Conservation (phyloP, 2,113 vertebrate species). For the Anguilla japonica region DNA sequence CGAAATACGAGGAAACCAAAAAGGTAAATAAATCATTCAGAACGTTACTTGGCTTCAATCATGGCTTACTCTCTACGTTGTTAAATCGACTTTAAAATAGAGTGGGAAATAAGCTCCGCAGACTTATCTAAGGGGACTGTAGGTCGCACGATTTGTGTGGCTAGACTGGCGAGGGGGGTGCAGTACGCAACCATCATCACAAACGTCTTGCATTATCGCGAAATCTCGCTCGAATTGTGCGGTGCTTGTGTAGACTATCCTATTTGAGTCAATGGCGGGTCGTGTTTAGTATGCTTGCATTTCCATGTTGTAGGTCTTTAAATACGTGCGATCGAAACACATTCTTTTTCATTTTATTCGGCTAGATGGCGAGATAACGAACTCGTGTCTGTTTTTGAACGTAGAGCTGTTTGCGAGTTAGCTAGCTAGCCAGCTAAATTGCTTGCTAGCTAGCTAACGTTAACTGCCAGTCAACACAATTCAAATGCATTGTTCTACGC, state of each 20-base stretch:
- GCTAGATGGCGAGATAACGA: constrained; percentile 33
- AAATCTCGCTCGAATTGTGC: not conserved
- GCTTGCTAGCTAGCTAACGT: constrained; percentile 25
- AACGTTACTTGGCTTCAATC: not conserved
- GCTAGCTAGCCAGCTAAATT: constrained; percentile 39
- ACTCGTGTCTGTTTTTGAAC: not conserved
- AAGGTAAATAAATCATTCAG: constrained; percentile 48
- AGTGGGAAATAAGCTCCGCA: not conserved
- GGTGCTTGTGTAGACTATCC: not conserved
- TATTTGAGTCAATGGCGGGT: not conserved
- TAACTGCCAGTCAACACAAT: constrained; percentile 9
- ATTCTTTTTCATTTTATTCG: not conserved
- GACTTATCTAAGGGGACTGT: constrained; percentile 12
- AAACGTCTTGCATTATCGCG: constrained; percentile 7
- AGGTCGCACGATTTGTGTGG: constrained; percentile 26
- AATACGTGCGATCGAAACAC: not conserved
- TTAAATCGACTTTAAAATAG: not conserved
- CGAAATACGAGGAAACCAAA: constrained; percentile 39
- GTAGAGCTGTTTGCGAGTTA: constrained; percentile 7
- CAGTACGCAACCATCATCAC: constrained; percentile 20
- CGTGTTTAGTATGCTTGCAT: not conserved
- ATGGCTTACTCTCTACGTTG: not conserved
- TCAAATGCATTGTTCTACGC: constrained; percentile 25
- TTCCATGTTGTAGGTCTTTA: not conserved
- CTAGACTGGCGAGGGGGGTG: constrained; percentile 19